Evolutionary conservation across 2,113 vertebrate species (phyloP).

Genomic region (Myiozetetes cayanensis): DNA sequence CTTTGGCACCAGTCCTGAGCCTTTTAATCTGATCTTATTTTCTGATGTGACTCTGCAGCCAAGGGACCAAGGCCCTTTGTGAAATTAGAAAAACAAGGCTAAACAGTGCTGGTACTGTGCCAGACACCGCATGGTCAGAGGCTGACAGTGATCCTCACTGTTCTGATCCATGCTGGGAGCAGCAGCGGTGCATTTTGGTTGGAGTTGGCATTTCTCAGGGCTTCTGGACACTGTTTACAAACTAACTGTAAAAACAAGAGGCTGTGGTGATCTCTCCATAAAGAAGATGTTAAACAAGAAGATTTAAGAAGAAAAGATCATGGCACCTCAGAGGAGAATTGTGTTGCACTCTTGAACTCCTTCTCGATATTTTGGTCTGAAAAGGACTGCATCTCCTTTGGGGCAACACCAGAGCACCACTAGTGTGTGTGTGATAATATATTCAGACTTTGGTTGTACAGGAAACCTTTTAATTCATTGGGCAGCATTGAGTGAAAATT

Average conservation of each 20-base stretch:
- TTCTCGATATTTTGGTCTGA: neutral
- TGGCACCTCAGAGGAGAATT: neutral
- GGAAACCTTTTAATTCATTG: neutral
- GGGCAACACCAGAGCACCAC: neutral
- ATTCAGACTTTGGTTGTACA: neutral
- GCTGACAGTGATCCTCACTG: fast-evolving
- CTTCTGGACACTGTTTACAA: neutral
- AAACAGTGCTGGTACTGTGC: neutral
- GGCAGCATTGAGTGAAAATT: neutral
- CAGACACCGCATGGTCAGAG: fast-evolving
- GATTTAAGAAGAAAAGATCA: neutral
- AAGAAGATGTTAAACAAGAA: neutral
- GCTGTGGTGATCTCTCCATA: neutral
- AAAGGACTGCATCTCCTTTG: neutral
- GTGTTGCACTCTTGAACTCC: neutral
- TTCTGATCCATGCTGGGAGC: fast-evolving
- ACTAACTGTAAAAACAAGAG: neutral
- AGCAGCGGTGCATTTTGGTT: neutral
- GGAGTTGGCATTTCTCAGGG: fast-evolving
- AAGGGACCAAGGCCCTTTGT: neutral
- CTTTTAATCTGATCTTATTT: neutral
- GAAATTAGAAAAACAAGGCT: neutral
- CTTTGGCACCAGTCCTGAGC: neutral
- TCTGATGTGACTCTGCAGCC: neutral
- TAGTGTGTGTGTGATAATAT: neutral